Evolutionary conservation across 2,113 vertebrate species (phyloP).

Genomic region (Terrapene triunguis): DNA sequence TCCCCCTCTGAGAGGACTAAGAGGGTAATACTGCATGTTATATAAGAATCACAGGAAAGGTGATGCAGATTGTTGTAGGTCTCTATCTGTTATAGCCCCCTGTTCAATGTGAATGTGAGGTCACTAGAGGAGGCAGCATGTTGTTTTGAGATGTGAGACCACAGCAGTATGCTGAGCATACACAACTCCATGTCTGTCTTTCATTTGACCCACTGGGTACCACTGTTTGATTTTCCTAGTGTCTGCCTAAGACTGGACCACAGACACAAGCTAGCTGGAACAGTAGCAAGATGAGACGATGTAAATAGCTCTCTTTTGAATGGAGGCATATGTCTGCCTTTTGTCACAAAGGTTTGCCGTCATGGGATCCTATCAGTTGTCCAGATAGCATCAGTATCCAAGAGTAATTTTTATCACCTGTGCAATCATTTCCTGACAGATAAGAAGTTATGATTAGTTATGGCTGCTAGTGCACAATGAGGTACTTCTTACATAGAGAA

Average conservation of each 20-base stretch:
- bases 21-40: neutral
- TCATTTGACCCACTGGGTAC: neutral
- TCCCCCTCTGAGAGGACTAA: neutral
- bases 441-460: neutral
- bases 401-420: neutral
- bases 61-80: neutral
- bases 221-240: neutral
- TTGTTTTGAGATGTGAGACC: neutral
- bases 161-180: neutral
- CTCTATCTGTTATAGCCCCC: neutral
- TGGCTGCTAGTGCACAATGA: neutral
- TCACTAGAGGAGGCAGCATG: neutral
- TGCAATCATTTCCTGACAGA: neutral
- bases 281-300: neutral
- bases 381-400: neutral
- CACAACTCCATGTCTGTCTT: neutral
- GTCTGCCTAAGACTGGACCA: neutral
- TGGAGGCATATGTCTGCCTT: neutral
- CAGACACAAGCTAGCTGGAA: neutral
- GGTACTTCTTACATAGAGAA: neutral
- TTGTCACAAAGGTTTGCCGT: neutral
- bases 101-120: neutral
- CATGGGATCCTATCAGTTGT: neutral
- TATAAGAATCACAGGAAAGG: neutral
- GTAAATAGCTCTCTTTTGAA: neutral